Conservation (phyloP, 2,797 vertebrate species). For the Ctenopoma multispine region DNA sequence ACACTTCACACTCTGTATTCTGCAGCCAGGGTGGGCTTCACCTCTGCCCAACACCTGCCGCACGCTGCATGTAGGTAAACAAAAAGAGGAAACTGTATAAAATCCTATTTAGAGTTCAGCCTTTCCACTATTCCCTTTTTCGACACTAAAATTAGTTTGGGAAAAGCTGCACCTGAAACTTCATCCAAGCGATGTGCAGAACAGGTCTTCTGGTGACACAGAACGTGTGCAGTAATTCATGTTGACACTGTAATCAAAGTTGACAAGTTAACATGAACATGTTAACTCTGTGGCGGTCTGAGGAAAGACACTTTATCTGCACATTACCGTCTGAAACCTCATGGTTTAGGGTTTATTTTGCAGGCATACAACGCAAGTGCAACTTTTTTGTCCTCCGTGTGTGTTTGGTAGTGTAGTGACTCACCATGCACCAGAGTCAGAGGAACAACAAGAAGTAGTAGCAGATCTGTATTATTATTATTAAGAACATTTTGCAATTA, state of each 20-base stretch:
- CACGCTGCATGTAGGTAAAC: constrained; percentile 52
- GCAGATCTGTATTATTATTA: no score
- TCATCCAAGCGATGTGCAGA: constrained; percentile 9
- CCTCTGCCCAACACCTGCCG: constrained; percentile 53
- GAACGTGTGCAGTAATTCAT: constrained; percentile 38
- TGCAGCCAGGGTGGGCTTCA: constrained; percentile 45
- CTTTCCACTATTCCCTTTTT: constrained; percentile 38
- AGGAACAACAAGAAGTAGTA: not conserved
- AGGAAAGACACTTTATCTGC: constrained; percentile 30
- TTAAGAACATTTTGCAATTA: no score
- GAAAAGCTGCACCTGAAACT: constrained; percentile 28
- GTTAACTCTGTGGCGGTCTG: no score
- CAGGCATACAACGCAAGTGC: not conserved
- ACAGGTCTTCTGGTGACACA: constrained; percentile 7
- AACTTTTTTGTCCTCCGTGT: constrained; percentile 7
- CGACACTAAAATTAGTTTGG: constrained; percentile 44
- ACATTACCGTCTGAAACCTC: not conserved
- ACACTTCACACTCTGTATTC: constrained; percentile 39
- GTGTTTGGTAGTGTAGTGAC: not conserved
- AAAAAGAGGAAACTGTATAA: constrained; percentile 66
- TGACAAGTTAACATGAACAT: no score
- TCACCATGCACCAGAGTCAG: not conserved
- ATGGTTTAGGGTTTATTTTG: constrained; percentile 41
- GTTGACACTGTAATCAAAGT: constrained; percentile 51
- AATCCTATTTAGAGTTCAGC: constrained; percentile 26